Base-by-base conservation (phyloP, 1,140 invertebrate genomes). In the Cydia amplana region DNA sequence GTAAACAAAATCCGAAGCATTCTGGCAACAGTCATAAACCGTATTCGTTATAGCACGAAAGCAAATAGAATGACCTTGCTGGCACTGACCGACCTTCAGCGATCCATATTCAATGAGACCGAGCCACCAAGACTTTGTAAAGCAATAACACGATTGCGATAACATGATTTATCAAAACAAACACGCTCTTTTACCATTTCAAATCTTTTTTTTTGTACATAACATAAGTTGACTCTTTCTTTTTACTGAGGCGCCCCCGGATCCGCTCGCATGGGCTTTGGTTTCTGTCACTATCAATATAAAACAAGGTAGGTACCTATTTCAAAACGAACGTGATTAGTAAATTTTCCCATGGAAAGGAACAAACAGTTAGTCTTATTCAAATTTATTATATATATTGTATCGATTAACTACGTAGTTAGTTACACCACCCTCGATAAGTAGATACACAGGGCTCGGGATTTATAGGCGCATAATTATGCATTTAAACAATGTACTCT, bases 61-160 rank as follows among this genome's bases (percentile, higher is more conserved):
- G 65, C 65, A 46, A 73, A 51, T 51, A 73, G 72, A 28, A 28
- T 80, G 78, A 82, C 81, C 81, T 82, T 84, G 83, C 79, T 80
- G 79, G 72, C 81, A 81, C 74, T 84, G 79, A 81, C 83, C 81
- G 83, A 82, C 81, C 81, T 84, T 80, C 77, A 63, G 63, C 74
- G 79, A 78, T 84, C 73, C 80, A 84, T 84, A 82, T 80, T 82
- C 81, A 82, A 82, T 81, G 79, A 80, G 78, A 46, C 73, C 49
- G 77, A 74, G 9, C 32, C 25, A 74, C 23, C 25, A 72, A 76
- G 65, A 75, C 70, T 75, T 60, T 78, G 72, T 49, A 64, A 46
- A 60, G 32, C 60, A 72, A 36, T 36, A 72, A 36, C 65, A 60
- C 49, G 43, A 49, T n/a, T n/a, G n/a, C n/a, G n/a, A n/a, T n/a